Percentiles rank a stretch among this genome's conserved stretches.
These are phyloP conservation scores for Apus apus DNA, from an alignment of 2,113 vertebrate genomes.

Conservation along the genomic window DNA sequence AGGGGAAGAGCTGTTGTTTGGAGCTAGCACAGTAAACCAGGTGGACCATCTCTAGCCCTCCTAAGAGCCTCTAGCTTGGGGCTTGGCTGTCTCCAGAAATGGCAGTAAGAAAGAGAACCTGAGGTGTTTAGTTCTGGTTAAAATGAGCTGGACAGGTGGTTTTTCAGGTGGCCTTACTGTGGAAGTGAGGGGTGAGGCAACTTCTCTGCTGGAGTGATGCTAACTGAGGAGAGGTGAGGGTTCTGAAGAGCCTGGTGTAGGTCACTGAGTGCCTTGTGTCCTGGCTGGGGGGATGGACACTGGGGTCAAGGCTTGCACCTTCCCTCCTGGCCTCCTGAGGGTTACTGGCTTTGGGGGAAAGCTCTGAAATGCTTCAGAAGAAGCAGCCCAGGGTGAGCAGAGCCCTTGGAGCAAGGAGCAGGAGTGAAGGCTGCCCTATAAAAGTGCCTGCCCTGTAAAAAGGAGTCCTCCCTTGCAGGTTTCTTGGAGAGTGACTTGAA, in stretches of 20 bases:
- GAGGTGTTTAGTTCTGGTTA: accelerated
- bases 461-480: accelerated
- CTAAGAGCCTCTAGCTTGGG: accelerated
- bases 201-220: background rate
- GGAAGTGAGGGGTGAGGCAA: background rate
- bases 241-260: accelerated
- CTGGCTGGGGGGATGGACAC: background rate
- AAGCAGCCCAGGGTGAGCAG: background rate
- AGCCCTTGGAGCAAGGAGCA: background rate
- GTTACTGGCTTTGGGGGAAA: background rate
- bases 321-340: background rate
- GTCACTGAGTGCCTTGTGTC: background rate
- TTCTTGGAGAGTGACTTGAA: background rate
- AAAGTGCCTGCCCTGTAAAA: background rate
- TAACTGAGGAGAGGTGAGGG: background rate
- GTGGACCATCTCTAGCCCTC: too few relatives aligned
- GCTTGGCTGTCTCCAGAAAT: background rate
- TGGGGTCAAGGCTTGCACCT: accelerated
- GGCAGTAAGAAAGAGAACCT: background rate
- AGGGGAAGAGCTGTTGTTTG: background rate
- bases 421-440: background rate
- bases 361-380: accelerated
- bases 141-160: background rate
- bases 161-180: background rate
- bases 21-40: accelerated